Base-by-base conservation (phyloP, 2,797 vertebrate genomes). In the Rhinophrynus dorsalis region DNA sequence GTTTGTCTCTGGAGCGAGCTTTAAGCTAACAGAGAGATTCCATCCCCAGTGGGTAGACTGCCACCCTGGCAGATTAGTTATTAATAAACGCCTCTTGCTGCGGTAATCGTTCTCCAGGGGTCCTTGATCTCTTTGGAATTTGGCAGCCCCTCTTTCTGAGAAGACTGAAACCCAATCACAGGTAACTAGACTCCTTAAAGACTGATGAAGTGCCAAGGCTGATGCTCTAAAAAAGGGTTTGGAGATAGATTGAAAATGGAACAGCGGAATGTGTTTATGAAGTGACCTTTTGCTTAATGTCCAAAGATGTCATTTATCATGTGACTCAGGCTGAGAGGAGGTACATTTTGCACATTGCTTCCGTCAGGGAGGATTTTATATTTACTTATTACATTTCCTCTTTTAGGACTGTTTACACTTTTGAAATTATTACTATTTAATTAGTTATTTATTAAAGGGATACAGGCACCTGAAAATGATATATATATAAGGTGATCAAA, bases 141-240 rank as follows among this genome's bases (percentile, higher is more conserved):
- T 73, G 70, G 70, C 62, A 54, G 52, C 1, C 47, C 54, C 26
- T 66, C 26, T 51, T 66, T 73, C 47, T 13, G 45, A 67, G 70
- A 73, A 58, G 70, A 54, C 62, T 67, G 70, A 52, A 73, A 73
- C 51, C 55, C 55, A 59, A 73, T 37, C 55, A 38, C 40, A 3
- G 30, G 83, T 77, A 85, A 85, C 71, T 44, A 71, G 80, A 74
- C 26, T 70, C 82, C 81, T 75, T 11, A 18, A 59, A 77, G 68
- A 12, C 38, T 4, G 13, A 17, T 20, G 15, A 40, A 29, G 61
- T 82, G 71, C 68, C 79, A 32, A 40, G 66, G 59, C 21, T 47
- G 27, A 1, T 21, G 65, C 58, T 63, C 72, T 66, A 27, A 72
- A 67, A 76, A 82, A 71, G 78, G 68, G 73, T 65, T 29, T 1